phyloP scores from a whole-genome alignment of 2,797 vertebrate species.

The Nannoperca australis region DNA sequence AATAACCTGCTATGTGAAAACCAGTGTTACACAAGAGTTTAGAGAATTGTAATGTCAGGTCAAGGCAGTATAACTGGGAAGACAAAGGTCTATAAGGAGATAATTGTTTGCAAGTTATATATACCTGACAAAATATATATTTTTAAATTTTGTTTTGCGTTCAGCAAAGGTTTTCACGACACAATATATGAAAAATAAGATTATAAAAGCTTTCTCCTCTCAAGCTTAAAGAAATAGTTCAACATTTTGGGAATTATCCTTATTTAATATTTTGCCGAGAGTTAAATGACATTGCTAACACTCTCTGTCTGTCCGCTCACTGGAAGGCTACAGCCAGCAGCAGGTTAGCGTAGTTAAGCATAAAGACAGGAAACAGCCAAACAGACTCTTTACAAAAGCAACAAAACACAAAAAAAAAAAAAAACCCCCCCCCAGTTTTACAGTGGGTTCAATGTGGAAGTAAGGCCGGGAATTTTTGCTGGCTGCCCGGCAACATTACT shows the following conservation, averaged over 20 bases:
- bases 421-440: not conserved
- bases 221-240: not conserved
- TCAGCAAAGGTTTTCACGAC: not conserved
- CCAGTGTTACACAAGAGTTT: conserved; percentile 36
- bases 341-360: not conserved
- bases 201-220: not conserved
- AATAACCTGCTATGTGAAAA: conserved; percentile 37
- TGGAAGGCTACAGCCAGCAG: not conserved
- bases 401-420: not conserved
- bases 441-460: not conserved
- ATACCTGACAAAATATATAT: not conserved
- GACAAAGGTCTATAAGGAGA: conserved; percentile 1
- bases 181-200: not conserved
- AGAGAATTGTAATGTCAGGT: conserved; percentile 15
- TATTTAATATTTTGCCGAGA: not conserved
- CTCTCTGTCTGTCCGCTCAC: not conserved
- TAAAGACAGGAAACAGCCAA: not conserved
- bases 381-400: not conserved
- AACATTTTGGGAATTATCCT: not conserved
- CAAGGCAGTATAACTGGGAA: conserved; percentile 23
- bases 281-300: not conserved
- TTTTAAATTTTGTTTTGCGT: too few relatives aligned
- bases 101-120: not conserved
- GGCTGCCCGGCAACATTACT: not conserved
- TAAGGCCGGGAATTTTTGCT: not conserved